A percentile compares a stretch with the other conserved stretches of the same genome.
Conservation (phyloP, 2,797 vertebrate species). For the Nannoperca australis region DNA sequence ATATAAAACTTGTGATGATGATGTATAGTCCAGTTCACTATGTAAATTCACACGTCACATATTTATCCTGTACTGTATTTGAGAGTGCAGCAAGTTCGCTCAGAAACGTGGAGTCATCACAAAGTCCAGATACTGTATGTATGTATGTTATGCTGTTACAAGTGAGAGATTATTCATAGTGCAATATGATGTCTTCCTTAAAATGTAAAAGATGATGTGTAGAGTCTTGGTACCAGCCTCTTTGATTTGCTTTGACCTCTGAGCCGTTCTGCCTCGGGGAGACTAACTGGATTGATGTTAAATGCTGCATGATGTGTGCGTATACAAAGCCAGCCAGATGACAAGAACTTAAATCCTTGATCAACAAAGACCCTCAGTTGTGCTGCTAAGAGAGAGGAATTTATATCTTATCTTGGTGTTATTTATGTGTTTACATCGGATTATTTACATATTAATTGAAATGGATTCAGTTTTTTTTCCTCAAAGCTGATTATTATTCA, state of each 20-base stretch:
- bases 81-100: conserved; percentile 27
- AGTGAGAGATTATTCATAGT: conserved; percentile 29
- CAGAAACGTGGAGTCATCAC: conserved; percentile 1
- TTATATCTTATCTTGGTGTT: conserved; percentile 53
- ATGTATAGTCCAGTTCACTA: conserved; percentile 48
- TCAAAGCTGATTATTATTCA: conserved; percentile 57
- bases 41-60: conserved; percentile 43
- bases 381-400: conserved; percentile 47
- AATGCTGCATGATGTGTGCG: conserved; percentile 68
- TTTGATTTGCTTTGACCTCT: conserved; percentile 37
- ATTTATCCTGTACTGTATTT: conserved; percentile 65
- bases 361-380: conserved; percentile 32
- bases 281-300: conserved; percentile 55
- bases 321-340: conserved; percentile 49
- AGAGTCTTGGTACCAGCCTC: conserved; percentile 37
- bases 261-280: conserved; percentile 28
- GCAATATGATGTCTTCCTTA: conserved; percentile 63
- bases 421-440: conserved; percentile 62
- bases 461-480: conserved; percentile 37
- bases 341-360: conserved; percentile 44
- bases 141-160: conserved; percentile 37
- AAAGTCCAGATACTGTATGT: conserved; percentile 16
- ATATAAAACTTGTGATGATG: conserved; percentile 16
- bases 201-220: conserved; percentile 45
- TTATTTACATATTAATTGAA: conserved; percentile 60